phyloP scores from a whole-genome alignment of 2,888 invertebrate species.

The Melinaea marsaeus region DNA sequence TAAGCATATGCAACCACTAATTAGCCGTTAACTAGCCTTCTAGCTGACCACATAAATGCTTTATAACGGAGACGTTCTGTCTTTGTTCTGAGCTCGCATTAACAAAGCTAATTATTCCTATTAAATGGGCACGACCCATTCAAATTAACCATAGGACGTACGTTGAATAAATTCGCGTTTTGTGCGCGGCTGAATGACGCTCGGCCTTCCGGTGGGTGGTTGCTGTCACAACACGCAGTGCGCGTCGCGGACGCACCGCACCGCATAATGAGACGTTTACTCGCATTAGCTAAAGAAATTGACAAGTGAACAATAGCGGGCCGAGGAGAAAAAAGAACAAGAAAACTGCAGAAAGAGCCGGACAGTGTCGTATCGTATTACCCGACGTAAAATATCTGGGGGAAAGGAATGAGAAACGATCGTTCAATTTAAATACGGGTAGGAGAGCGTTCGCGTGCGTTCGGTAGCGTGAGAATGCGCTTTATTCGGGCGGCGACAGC shows the following conservation, averaged over 20 bases:
- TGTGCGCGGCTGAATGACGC: constrained; percentile 74
- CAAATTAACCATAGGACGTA: constrained; percentile 73
- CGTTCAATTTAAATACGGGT: constrained; percentile 72
- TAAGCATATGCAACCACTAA: constrained; percentile 10
- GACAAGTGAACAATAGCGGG: constrained; percentile 77
- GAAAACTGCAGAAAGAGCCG: constrained; percentile 74
- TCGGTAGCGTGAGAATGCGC: constrained; percentile 77
- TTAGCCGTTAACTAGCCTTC: constrained; percentile 48
- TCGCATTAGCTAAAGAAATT: constrained; percentile 79
- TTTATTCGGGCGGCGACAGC: constrained; percentile 70
- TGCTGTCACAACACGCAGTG: constrained; percentile 77
- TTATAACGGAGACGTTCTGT: constrained; percentile 50
- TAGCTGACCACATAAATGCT: constrained; percentile 46
- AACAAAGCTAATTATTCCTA: constrained; percentile 72
- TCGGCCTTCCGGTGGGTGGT: constrained; percentile 77
- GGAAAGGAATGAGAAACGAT: constrained; percentile 76
- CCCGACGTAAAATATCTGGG: constrained; percentile 77
- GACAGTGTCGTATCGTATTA: constrained; percentile 78
- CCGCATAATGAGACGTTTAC: constrained; percentile 78
- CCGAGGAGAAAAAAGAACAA: constrained; percentile 66
- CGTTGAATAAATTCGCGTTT: constrained; percentile 75
- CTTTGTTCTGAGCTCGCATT: constrained; percentile 46
- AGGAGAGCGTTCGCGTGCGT: constrained; percentile 73
- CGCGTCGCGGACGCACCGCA: constrained; percentile 74
- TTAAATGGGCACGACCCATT: constrained; percentile 72